A percentile compares a stretch with the other conserved stretches of the same genome.
phyloP scores from a whole-genome alignment of 2,888 invertebrate species.

The Malthinus seriepunctatus region DNA sequence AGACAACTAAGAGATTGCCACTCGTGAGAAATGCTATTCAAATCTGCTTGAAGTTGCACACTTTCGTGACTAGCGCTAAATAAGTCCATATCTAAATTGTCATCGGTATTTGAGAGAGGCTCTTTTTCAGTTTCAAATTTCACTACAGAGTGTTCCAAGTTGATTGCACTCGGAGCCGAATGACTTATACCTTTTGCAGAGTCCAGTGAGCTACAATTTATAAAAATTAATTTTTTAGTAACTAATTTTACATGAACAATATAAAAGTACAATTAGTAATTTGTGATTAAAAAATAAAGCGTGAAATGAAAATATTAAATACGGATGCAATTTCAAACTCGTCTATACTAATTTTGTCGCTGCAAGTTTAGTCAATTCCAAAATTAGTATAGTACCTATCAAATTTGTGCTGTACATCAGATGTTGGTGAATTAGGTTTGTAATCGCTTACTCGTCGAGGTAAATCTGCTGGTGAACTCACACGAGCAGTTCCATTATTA shows the following conservation, averaged over 20 bases:
- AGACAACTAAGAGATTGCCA: slow-evolving; percentile 84
- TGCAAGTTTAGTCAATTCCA: slow-evolving; percentile 10
- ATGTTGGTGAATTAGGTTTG: slow-evolving; percentile 22
- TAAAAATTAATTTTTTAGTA: no score
- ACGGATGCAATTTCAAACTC: not conserved
- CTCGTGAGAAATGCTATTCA: slow-evolving; percentile 59
- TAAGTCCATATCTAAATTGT: slow-evolving; percentile 39
- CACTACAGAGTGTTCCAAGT: slow-evolving; percentile 71
- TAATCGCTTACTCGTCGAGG: slow-evolving; percentile 25
- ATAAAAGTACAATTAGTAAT: not conserved
- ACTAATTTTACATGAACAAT: not conserved
- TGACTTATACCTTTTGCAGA: slow-evolving; percentile 75
- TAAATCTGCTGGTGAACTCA: slow-evolving; percentile 33
- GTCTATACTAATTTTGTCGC: slow-evolving; percentile 22
- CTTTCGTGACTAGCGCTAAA: slow-evolving; percentile 55
- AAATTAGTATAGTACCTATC: slow-evolving; percentile 28
- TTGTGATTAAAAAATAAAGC: not conserved
- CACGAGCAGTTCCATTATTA: slow-evolving; percentile 35
- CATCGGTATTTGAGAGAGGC: slow-evolving; percentile 49
- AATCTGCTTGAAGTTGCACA: slow-evolving; percentile 52
- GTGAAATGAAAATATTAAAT: not conserved
- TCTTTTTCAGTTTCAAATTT: slow-evolving; percentile 68
- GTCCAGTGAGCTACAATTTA: slow-evolving; percentile 63
- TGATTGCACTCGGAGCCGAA: slow-evolving; percentile 87
- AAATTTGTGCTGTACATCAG: slow-evolving; percentile 19